Percentiles rank a stretch among this genome's conserved stretches.
phyloP scores from a whole-genome alignment of 2,888 invertebrate genomes.

The Noctua pronuba region DNA sequence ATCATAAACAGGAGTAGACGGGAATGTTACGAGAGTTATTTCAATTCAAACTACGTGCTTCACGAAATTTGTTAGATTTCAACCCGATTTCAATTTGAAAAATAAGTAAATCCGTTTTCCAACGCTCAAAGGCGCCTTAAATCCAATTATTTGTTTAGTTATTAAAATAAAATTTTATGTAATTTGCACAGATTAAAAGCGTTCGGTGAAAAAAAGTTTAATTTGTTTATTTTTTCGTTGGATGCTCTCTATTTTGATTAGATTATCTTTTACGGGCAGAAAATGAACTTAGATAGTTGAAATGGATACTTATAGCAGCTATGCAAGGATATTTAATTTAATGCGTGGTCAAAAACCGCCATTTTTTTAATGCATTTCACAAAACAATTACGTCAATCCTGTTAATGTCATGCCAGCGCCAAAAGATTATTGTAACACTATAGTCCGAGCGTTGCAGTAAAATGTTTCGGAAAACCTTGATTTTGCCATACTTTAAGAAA shows the following conservation, averaged over 20 bases:
- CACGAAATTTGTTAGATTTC: conserved; percentile 39
- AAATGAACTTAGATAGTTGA: neutral
- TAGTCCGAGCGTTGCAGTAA: neutral
- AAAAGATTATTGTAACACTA: neutral
- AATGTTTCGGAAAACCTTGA: neutral
- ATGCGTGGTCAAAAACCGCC: neutral
- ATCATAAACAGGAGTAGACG: conserved; percentile 55
- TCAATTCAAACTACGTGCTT: conserved; percentile 64
- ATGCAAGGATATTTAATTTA: neutral
- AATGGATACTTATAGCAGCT: neutral
- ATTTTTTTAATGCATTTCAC: neutral
- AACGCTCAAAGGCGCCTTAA: conserved; percentile 52
- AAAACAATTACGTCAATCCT: neutral
- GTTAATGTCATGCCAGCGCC: neutral
- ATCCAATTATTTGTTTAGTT: conserved; percentile 61
- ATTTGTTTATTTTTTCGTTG: conserved; percentile 19
- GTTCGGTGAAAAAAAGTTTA: conserved; percentile 18
- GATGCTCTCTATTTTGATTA: conserved; percentile 10
- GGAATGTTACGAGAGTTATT: conserved; percentile 60
- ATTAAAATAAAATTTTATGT: conserved; percentile 39
- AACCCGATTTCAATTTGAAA: conserved; percentile 68
- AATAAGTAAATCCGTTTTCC: conserved; percentile 68
- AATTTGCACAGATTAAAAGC: conserved; percentile 37
- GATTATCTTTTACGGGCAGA: neutral
- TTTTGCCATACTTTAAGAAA: neutral